Conservation (phyloP, 1,140 invertebrate genomes). For the Drosophila navojoa region DNA sequence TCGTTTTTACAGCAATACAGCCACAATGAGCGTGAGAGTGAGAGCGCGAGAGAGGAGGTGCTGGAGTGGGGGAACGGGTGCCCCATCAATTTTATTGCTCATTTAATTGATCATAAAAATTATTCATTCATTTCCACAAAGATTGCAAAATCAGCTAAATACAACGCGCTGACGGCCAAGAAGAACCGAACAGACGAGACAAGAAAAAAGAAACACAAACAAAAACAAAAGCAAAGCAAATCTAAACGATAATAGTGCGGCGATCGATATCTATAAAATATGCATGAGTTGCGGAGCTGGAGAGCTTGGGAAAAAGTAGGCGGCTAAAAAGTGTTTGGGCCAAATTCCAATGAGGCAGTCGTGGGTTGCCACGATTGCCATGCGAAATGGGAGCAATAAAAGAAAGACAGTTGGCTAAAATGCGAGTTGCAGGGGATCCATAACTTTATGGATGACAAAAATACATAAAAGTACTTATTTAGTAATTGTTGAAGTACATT, state of each 20-base stretch:
- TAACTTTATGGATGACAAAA: too few relatives aligned
- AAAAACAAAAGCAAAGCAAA: conserved; percentile 8
- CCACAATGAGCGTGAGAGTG: not conserved
- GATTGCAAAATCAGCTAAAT: conserved; percentile 57
- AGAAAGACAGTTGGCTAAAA: conserved; percentile 5
- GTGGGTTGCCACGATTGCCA: conserved; percentile 37
- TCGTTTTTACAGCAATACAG: conserved; percentile 8
- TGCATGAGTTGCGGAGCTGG: conserved; percentile 45
- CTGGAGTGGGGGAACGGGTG: conserved; percentile 9
- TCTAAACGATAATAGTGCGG: conserved; percentile 57
- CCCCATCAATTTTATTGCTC: conserved; percentile 76
- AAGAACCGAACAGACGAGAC: conserved; percentile 13
- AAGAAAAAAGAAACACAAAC: conserved; percentile 22
- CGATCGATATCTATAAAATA: conserved; percentile 67
- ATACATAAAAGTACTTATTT: too few relatives aligned
- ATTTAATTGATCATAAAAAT: conserved; percentile 81
- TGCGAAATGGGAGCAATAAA: conserved; percentile 25
- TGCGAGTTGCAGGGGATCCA: too few relatives aligned
- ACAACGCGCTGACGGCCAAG: not conserved
- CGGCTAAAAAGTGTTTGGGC: conserved; percentile 40
- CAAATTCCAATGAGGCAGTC: conserved; percentile 58
- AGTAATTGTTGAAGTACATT: too few relatives aligned
- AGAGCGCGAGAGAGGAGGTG: not conserved
- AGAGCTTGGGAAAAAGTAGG: conserved; percentile 48
- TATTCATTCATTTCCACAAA: conserved; percentile 73